Base-by-base conservation (phyloP, 2,888 invertebrate species). In the Drosophila sordidula region DNA sequence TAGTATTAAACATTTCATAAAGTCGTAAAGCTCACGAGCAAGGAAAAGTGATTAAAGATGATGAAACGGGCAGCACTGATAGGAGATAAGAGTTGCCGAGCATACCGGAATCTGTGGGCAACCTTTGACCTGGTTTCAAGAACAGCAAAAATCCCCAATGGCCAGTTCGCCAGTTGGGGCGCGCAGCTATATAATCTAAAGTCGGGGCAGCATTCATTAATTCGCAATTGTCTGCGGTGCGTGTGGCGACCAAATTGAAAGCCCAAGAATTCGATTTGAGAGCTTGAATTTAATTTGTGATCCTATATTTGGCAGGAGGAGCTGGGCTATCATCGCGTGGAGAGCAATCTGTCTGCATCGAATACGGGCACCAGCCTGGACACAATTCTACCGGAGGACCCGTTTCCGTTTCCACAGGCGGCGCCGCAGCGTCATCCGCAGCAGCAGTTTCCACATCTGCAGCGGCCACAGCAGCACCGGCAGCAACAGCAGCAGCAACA, bases 311-410 rank as follows among this genome's bases (percentile, higher is more conserved):
- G 6, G 26, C 57, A 90, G 90, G 90, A 90, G 67, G 90, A 91
- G 42, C 89, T 88, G 74, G 90, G 90, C 58, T 92, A 92, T 78
- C 91, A 91, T 18, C 90, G 92, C 54, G 92, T 92, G 70, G 89
- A 91, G 46, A 93, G 93, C 46, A 93, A 93, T 32, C 91, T 94
- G 12, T 94, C 94, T 2, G 92, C 94, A 36, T 94, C 95, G 41
- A 94, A 95, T 59, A 94, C 94, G 84, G 93, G 94, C 90, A 94
- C 94, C 25, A 94, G 94, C 68, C 91, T 95, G 69, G 94, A 94
- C 72, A 92, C 91, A 66, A 92, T 92, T 71, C 65, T 92, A 29
- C 91, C 92, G 11, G 92, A 92, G 76, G 92, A 91, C 83, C 91
- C 92, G 14, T 92, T 90, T 70, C 79, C 91, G 52, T 90, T 91